Conservation (phyloP, 2,113 vertebrate genomes). For the Thunnus thynnus region DNA sequence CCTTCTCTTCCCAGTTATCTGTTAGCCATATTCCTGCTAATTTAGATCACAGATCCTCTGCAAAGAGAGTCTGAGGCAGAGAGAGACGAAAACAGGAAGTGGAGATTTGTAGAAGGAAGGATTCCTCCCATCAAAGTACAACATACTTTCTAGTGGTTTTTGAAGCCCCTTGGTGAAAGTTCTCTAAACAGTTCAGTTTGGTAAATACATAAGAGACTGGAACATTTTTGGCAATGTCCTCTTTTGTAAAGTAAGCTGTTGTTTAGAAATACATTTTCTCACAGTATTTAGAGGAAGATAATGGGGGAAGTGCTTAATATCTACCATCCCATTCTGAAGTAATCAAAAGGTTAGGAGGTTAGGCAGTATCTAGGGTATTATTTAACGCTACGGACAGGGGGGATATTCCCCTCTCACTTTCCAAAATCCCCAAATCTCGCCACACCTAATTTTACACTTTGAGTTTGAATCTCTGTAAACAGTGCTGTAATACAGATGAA, state of each 20-base stretch:
- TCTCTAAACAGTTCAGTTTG: conserved; percentile 5
- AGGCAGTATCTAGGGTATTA: no score
- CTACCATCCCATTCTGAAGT: no score
- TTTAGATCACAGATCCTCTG: conserved; percentile 42
- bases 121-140: conserved; percentile 19
- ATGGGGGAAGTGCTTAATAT: no score
- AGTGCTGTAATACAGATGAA: no score
- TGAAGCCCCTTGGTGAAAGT: neutral
- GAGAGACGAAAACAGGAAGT: conserved; percentile 31
- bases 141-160: conserved; percentile 6
- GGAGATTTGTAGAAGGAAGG: conserved; percentile 12
- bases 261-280: neutral
- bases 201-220: conserved; percentile 8
- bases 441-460: no score
- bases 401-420: no score
- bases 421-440: no score
- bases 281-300: neutral
- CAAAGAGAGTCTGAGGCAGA: neutral
- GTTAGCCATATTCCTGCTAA: conserved; percentile 9
- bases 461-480: no score
- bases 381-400: no score
- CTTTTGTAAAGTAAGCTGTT: neutral
- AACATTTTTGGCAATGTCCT: neutral
- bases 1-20: conserved; percentile 13
- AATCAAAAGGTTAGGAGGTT: no score